Base-by-base conservation (phyloP, 2,797 vertebrate genomes). In the Spheniscus humboldti region DNA sequence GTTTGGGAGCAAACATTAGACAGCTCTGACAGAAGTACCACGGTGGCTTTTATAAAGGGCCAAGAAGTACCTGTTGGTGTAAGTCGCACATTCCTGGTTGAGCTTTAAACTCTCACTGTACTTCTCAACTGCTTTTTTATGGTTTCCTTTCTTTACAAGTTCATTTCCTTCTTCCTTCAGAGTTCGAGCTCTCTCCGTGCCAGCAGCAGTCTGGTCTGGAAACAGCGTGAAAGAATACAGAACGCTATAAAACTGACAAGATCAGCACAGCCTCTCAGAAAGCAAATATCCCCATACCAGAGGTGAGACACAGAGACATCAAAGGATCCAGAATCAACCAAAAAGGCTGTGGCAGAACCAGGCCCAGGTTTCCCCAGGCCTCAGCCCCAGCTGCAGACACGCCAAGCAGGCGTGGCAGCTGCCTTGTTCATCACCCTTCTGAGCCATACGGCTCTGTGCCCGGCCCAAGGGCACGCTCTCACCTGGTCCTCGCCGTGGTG, bases 91-190 rank as follows among this genome's bases (percentile, higher is more conserved):
- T 89, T 99, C 99, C 35, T 96, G 85, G 63, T 97, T 97, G 78
- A 98, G 98, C 81, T 98, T 98, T 79, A 99, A 98, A 94, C 99
- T 99, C 97, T 99, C 98, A 31, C 94, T 99, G 98, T 99, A 99
- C 94, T 99, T 99, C 91, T 99, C 99, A 43, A 98, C 96, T 48
- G 99, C 99, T 97, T 98, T 98, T 95, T 98, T 98, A 97, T 99
- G 98, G 86, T 99, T 98, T 90, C 98, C 98, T 90, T 99, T 99
- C 98, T 99, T 99, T 95, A 99, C 99, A 93, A 99, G 98, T 59
- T 98, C 98, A 91, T 99, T 99, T 76, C 99, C 99, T 97, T 99
- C 99, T 76, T 99, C 98, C 95, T 99, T 99, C 95, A 99, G 97
- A 67, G 71, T 28, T 92, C 81, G 98, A 74, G 98, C 99, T 97